Evolutionary conservation across 1,140 invertebrate species (phyloP), one percentile per base, ranked within the genome.

Genomic region (Heliconius nattereri): DNA sequence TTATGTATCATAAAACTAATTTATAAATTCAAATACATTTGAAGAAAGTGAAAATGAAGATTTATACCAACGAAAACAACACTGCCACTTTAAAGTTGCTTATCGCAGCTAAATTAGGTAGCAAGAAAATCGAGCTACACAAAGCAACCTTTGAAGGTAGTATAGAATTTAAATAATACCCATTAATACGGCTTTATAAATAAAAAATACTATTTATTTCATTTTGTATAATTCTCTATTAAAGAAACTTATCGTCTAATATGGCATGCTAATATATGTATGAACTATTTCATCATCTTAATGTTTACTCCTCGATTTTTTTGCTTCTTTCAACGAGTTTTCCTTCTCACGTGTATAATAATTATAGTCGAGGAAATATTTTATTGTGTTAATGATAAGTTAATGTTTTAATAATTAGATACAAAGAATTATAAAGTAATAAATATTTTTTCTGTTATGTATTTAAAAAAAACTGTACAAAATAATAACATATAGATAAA

Each of bases 41-140:
- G 49, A 83, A 85, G 54, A 75, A 78, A 73, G 32, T 66, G 72
- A 95, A 90, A 91, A 97, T 97, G 96, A 96, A 95, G 80, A 95
- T 97, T 75, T 95, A 95, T 80, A 96, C 96, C 54, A 97, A 97
- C 86, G 95, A 96, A 84, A 96, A 96, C 82, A 97, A 97, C 94
- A 96, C 96, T 8, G 95, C 96, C 37, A 95, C 96, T 7, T 91
- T 97, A 77, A 97, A 98, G 87, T 84, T 97, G 78, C 84, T 97
- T 26, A 94, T 97, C 80, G 96, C 96, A 71, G 95, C 96, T 1
- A 96, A 97, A 86, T 94, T 96, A 83, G 94, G 95, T 1, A 94
- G 95, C 81, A 93, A 95, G 84, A 86, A 94, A 78, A 89, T 96
- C 26, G 88, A 94, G 72, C 76, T 97, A 60, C 92, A 95, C 84